phyloP scores from a whole-genome alignment of 1,140 invertebrate genomes.

The Neotoxoptera formosana region DNA sequence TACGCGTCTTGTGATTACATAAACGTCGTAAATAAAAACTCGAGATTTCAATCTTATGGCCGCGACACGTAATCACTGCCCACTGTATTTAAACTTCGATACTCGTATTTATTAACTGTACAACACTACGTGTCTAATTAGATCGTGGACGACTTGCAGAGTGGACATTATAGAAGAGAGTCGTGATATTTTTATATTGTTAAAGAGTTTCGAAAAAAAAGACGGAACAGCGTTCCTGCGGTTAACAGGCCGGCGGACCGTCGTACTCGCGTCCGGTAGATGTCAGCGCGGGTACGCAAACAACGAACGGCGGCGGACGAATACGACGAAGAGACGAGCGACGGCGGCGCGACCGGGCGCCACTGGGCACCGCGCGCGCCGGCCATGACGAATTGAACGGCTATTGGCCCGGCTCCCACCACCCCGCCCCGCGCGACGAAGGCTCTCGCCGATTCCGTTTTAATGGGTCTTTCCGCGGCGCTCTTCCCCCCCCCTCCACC shows the following conservation, averaged over 20 bases:
- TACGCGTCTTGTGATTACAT: too few relatives aligned
- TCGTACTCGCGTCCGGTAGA: background rate
- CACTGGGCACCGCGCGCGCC: slow-evolving; percentile 39
- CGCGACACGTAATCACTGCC: background rate
- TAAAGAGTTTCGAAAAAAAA: background rate
- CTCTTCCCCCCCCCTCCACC: background rate
- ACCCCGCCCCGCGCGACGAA: background rate
- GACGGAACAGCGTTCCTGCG: background rate
- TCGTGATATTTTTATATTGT: too few relatives aligned
- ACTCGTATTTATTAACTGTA: too few relatives aligned
- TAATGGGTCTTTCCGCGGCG: slow-evolving; percentile 50
- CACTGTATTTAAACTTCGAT: background rate
- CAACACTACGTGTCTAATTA: too few relatives aligned
- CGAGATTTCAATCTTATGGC: background rate
- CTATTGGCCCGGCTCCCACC: slow-evolving; percentile 41
- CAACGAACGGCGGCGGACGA: background rate
- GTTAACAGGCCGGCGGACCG: background rate
- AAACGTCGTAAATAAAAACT: too few relatives aligned
- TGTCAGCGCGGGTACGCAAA: background rate
- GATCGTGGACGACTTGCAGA: too few relatives aligned
- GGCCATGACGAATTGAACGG: slow-evolving; percentile 55
- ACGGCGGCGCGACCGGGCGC: slow-evolving; percentile 20
- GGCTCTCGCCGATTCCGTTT: slow-evolving; percentile 51
- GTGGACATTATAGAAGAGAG: too few relatives aligned
- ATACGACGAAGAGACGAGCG: background rate